Evolutionary conservation across 2,113 vertebrate genomes (phyloP), one percentile per base, ranked within the genome.

Genomic region (Thamnaconus septentrionalis): DNA sequence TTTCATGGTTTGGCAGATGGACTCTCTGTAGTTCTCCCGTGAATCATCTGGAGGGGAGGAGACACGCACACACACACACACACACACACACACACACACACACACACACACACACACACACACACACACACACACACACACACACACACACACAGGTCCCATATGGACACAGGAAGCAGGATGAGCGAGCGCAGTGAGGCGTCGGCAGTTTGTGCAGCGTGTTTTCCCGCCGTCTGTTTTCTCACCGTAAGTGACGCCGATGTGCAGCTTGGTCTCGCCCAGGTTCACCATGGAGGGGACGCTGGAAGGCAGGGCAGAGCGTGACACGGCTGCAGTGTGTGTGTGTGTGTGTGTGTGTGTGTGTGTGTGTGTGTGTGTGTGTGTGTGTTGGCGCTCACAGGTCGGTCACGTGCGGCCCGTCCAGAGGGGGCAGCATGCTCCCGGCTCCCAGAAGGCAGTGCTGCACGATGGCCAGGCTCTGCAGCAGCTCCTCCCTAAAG

Each of bases 391-490:
- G 64, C 3, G 91, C 96, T 95, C 91, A 97, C 96, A 98, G 89
- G 73, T 95, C 93, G 83, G 93, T 67, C 48, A 95, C 91, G 39
- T 85, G 91, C 41, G 93, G 92, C 85, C 96, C 96, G 88, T 93
- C 92, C 64, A 98, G 81, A 41, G 93, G 93, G 78, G 94, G 94
- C 74, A 98, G 86, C 85, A 96, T 57, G 73, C 93, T 96, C 72
- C 94, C 96, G 62, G 96, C 94, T 72, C 96, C 95, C 63, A 96
- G 94, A 56, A 97, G 89, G 89, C 96, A 95, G 87, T 95, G 95
- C 70, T 96, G 94, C 61, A 97, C 93, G n/a, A 96, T 92, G 53
- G 94, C 92, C 54, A 98, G 92, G 82, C 94, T 93, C 87, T 96
- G 95, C 44, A 96, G 93, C 79, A 97, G 90, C 79, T 95, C 95